Evolutionary conservation across 2,113 vertebrate genomes (phyloP).

Genomic region (Ondatra zibethicus): DNA sequence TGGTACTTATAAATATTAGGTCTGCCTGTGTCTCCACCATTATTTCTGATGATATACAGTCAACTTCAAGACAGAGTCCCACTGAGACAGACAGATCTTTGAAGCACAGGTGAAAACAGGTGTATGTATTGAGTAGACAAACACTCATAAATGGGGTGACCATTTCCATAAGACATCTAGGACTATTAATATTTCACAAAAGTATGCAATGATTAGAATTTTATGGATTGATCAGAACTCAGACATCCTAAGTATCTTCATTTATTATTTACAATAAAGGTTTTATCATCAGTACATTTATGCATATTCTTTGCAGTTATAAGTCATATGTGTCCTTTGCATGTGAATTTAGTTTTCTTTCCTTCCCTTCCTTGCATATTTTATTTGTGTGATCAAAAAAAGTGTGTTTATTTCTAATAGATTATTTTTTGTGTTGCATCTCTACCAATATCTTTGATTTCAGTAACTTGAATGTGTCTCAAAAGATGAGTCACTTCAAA

Average conservation of each 20-base stretch:
- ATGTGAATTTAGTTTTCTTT: conserved; percentile 46
- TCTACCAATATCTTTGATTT: conserved; percentile 66
- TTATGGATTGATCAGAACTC: background rate
- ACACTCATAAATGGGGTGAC: background rate
- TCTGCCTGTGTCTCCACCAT: background rate
- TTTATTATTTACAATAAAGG: conserved; percentile 24
- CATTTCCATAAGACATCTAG: background rate
- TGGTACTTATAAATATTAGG: background rate
- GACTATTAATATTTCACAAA: background rate
- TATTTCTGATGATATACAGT: background rate
- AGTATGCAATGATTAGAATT: background rate
- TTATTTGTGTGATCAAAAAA: conserved; percentile 3
- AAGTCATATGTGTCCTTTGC: background rate
- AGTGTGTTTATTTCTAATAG: conserved; percentile 27
- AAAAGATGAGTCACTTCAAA: conserved; percentile 72
- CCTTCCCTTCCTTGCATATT: conserved; percentile 14
- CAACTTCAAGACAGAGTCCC: background rate
- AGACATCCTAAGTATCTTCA: conserved; percentile 18
- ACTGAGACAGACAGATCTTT: background rate
- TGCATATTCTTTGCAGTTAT: background rate
- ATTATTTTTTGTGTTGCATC: conserved; percentile 56
- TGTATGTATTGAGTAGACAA: background rate
- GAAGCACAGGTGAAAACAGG: background rate
- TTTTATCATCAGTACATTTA: background rate
- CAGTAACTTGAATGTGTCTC: conserved; percentile 52